These are phyloP conservation scores for Rhinichthys osculus DNA, from an alignment of 2,797 vertebrate species.

Conservation along the genomic window DNA sequence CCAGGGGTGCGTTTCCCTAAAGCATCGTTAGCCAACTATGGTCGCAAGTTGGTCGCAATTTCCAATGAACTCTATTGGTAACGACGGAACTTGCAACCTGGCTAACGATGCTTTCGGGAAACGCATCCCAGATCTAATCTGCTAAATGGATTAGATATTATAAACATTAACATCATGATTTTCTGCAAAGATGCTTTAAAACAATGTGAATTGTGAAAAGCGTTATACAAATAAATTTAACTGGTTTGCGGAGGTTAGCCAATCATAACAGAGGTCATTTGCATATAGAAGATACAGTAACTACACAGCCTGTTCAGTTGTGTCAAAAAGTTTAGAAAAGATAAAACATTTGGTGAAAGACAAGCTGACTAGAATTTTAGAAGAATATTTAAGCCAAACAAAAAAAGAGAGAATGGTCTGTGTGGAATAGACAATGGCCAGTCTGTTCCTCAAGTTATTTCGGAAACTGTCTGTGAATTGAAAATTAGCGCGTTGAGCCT, in stretches of 20 bases:
- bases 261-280: not conserved
- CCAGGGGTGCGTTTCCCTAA: too few relatives aligned
- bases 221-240: not conserved
- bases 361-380: not conserved
- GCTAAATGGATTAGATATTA: not conserved
- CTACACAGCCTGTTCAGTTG: not conserved
- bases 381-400: not conserved
- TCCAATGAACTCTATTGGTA: too few relatives aligned
- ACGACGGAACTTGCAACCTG: too few relatives aligned
- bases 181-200: not conserved
- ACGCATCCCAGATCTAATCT: not conserved
- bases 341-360: not conserved
- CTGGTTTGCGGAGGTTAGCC: not conserved
- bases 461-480: constrained; percentile 60
- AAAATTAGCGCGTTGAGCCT: constrained; percentile 47
- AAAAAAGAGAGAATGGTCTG: not conserved
- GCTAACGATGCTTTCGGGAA: too few relatives aligned
- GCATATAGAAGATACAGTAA: not conserved
- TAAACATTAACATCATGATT: not conserved
- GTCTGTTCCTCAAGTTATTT: constrained; percentile 60
- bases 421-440: constrained; percentile 36
- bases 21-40: too few relatives aligned
- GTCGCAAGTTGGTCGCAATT: too few relatives aligned
- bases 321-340: constrained; percentile 5
- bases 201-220: too few relatives aligned